Evolutionary conservation across 2,888 invertebrate species (phyloP), one percentile per base, ranked within the genome.

Genomic region (Smittia sp.): DNA sequence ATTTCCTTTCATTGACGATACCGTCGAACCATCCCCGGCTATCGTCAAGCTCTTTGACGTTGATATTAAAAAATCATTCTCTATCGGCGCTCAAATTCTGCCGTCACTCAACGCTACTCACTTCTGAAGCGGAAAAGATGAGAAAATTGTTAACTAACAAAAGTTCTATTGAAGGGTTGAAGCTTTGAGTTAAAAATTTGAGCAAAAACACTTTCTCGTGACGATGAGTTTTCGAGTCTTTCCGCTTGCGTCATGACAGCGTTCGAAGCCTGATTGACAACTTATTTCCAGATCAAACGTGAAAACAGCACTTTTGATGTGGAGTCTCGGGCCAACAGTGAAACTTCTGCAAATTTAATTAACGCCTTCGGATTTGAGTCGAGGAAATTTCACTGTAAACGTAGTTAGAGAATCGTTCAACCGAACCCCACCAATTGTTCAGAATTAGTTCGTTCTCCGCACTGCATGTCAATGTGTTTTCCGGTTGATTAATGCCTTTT

Each of bases 401-500:
- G 27, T 63, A 22, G 25, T 27, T 27, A 63, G 15, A 27, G 4
- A 63, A 27, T 63, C 27, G 22, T 25, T 63, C 27, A 13, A 63
- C 25, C 25, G 7, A 2, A 25, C 63, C n/a, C n/a, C 18, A 27
- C 3, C 63, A 58, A 20, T 24, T 63, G 25, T 63, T 27, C 11
- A 66, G 39, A 38, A 39, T 38, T 25, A 25, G 27, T 65, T 24
- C 2, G 25, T 65, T 65, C 15, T 58, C 58, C 18, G 72, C 58
- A 70, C 46, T 62, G 72, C 62, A 72, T 72, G 72, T 72, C 58
- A 39, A 11, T 62, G 25, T 24, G 18, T 46, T 62, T 72, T 22
- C 52, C 72, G 38, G 62, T 72, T 72, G 72, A 72, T 72, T 72
- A 72, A 62, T 72, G 72, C 58, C 39, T 52, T 38, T 72, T 62